These are phyloP conservation scores for Diaperis boleti DNA, from an alignment of 2,888 invertebrate genomes.

Conservation along the genomic window DNA sequence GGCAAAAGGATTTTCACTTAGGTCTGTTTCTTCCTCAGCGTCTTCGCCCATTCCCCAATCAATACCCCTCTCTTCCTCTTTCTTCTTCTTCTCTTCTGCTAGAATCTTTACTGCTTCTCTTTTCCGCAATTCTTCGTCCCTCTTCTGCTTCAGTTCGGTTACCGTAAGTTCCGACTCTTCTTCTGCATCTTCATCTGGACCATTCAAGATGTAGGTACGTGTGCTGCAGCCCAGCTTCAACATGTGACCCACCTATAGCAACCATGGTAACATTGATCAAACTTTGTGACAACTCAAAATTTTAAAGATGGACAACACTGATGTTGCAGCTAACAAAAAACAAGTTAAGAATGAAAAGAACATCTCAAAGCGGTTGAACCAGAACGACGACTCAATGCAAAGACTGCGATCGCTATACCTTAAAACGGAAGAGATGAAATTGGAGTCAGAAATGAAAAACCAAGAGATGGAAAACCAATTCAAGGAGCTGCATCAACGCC, in stretches of 20 bases:
- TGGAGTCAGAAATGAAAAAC: constrained; percentile 55
- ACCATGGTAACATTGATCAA: constrained; percentile 11
- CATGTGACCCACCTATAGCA: constrained; percentile 83
- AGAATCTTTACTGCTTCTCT: constrained; percentile 66
- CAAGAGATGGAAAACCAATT: constrained; percentile 58
- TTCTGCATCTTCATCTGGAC: constrained; percentile 89
- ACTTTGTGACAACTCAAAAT: constrained; percentile 19
- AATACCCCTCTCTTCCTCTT: constrained; percentile 79
- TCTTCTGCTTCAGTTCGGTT: constrained; percentile 77
- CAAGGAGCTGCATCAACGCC: constrained; percentile 51
- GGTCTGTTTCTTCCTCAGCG: constrained; percentile 86
- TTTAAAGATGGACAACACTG: constrained; percentile 19
- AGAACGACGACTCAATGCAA: constrained; percentile 38
- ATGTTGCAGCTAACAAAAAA: constrained; percentile 11
- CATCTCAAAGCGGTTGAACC: background rate
- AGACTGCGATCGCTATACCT: constrained; percentile 51
- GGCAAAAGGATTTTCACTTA: constrained; percentile 87
- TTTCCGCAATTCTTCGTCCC: constrained; percentile 59
- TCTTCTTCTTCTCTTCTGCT: constrained; percentile 68
- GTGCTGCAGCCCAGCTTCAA: constrained; percentile 93
- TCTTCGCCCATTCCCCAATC: constrained; percentile 96
- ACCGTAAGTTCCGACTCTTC: constrained; percentile 85
- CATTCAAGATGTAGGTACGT: constrained; percentile 83
- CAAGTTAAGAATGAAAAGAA: constrained; percentile 29
- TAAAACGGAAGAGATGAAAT: constrained; percentile 59